Evolutionary conservation across 2,888 invertebrate genomes (phyloP).

Genomic region (Unio delphinus): DNA sequence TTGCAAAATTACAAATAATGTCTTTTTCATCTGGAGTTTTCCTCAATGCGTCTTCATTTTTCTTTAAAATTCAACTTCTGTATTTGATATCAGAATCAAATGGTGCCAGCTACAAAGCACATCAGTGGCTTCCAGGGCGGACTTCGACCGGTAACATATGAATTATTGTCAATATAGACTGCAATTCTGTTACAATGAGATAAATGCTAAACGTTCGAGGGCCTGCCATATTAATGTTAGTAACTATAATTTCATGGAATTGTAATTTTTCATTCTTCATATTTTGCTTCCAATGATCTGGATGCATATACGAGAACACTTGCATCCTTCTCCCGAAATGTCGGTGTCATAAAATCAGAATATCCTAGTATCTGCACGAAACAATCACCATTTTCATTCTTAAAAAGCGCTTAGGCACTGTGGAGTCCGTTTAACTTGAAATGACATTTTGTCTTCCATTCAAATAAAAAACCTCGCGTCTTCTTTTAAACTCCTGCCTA

Average conservation of each 20-base stretch:
- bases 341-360: constrained; percentile 31
- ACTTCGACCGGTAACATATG: constrained; percentile 14
- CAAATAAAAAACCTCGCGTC: no score
- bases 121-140: constrained; percentile 14
- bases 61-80: neutral
- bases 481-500: no score
- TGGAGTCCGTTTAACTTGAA: no score
- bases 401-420: no score
- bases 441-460: no score
- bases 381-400: no score
- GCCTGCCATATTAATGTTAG: constrained; percentile 18
- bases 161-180: constrained; percentile 15
- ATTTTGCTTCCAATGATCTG: constrained; percentile 18
- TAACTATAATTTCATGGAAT: constrained; percentile 26
- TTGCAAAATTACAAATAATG: no score
- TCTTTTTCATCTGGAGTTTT: neutral
- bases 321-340: constrained; percentile 34
- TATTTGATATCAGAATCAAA: constrained; percentile 29
- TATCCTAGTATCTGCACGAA: constrained; percentile 21
- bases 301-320: constrained; percentile 37
- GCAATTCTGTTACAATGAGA: constrained; percentile 5
- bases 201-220: constrained; percentile 13
- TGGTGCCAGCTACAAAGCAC: neutral
- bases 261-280: constrained; percentile 27
- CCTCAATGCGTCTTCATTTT: neutral